phyloP scores from a whole-genome alignment of 2,888 invertebrate genomes.

The Acrocyrtus sp. region DNA sequence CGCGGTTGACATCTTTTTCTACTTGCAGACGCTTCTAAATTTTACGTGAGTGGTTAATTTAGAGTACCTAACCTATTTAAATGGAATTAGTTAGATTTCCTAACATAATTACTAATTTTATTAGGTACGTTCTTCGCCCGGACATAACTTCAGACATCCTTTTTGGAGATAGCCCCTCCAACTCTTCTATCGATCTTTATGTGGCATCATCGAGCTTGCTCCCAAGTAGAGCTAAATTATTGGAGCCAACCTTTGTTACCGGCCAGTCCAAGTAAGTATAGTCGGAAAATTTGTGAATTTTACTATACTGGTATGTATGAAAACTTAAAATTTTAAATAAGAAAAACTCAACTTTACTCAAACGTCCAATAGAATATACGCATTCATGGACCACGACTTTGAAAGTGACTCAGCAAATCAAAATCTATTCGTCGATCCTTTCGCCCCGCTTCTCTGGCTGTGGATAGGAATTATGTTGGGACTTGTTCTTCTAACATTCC shows the following conservation, averaged over 20 bases:
- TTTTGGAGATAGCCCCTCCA: neutral
- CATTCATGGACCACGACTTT: constrained; percentile 41
- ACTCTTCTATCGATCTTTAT: constrained; percentile 35
- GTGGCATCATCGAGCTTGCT: constrained; percentile 41
- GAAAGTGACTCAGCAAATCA: constrained; percentile 29
- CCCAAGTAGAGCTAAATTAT: constrained; percentile 3
- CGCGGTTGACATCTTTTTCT: constrained; percentile 43
- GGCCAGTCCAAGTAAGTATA: constrained; percentile 34
- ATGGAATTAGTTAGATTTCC: too few species aligned
- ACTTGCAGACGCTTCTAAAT: constrained; percentile 34
- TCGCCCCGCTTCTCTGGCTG: constrained; percentile 37
- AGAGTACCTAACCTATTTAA: neutral
- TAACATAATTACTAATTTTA: too few species aligned
- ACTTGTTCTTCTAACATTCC: constrained; percentile 12
- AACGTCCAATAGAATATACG: constrained; percentile 39
- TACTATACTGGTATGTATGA: too few species aligned
- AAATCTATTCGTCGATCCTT: constrained; percentile 33
- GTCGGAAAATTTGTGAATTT: neutral
- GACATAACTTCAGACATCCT: constrained; percentile 17
- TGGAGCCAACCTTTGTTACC: constrained; percentile 39
- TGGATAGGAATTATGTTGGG: constrained; percentile 1
- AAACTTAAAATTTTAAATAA: too few species aligned
- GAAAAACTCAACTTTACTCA: neutral
- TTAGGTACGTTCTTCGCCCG: constrained; percentile 26
- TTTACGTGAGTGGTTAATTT: constrained; percentile 49